Evolutionary conservation across 2,797 vertebrate genomes (phyloP), one percentile per base, ranked within the genome.

Genomic region (Delichon dasypus): DNA sequence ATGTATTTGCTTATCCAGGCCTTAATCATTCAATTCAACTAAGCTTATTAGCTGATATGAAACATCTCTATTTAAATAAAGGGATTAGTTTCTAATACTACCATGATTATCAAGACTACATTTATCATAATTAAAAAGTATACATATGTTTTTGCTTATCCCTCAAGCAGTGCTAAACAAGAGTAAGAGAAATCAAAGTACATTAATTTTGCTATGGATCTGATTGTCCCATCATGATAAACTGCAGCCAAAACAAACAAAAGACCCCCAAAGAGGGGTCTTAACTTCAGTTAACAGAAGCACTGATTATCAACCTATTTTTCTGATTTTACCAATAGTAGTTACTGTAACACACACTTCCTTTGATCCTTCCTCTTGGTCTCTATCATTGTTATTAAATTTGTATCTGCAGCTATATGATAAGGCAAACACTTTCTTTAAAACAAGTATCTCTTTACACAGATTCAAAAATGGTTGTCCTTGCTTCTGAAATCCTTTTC

Each of bases 41-140:
- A 38, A 73, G 62, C 50, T 48, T 93, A 65, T 38, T 50, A 75
- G 38, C 23, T n/a, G 36, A 40, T 90, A 85, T 32, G 19, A 95
- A 97, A 95, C 26, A 89, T 38, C 45, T 85, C 34, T 17, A 77
- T 93, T 92, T 93, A 91, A 95, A 94, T 88, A 95, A 92, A 90
- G 27, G 22, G 32, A 93, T 89, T 87, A 82, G 17, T 67, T 93
- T 76, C 72, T 70, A 64, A 86, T 75, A 95, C 60, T 79, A 29
- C 42, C 18, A 73, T 88, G 27, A 87, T 94, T 92, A 94, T 76
- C 64, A 73, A 94, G 91, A 92, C 68, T 40, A 10, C 68, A 92
- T 83, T 94, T 89, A 90, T 81, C 68, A 92, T 66, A 75, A 84
- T 71, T 83, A 89, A n/a, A 62, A 78, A 81, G 64, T 14, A n/a